phyloP scores from a whole-genome alignment of 1,140 invertebrate species.

The Melipona quadrifasciata region DNA sequence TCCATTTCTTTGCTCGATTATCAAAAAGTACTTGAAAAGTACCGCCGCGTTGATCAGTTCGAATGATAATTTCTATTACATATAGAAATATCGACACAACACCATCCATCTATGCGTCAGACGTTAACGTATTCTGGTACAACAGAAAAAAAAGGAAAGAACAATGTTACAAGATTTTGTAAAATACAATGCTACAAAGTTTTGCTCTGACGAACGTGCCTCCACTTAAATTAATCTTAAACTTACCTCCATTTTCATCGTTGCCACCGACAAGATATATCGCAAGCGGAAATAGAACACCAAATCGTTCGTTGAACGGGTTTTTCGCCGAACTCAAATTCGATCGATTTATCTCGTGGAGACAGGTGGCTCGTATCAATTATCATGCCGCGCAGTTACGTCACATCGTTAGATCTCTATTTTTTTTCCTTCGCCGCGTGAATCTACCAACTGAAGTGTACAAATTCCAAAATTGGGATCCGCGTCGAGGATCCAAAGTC shows the following conservation, averaged over 20 bases:
- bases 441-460: not conserved
- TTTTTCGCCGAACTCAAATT: conserved; percentile 45
- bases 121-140: not conserved
- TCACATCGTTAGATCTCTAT: conserved; percentile 39
- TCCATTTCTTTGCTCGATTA: not conserved
- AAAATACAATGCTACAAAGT: not conserved
- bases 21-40: not conserved
- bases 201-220: not conserved
- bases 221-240: not conserved
- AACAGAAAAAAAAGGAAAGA: not conserved
- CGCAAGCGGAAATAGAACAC: not conserved
- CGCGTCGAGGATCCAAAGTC: not conserved
- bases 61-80: not conserved
- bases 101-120: not conserved
- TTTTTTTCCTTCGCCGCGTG: not conserved
- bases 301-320: conserved; percentile 54
- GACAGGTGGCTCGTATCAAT: conserved; percentile 54
- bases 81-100: conserved; percentile 14
- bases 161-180: not conserved
- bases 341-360: conserved; percentile 67
- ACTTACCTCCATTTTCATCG: conserved; percentile 72
- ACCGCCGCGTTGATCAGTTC: not conserved
- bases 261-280: conserved; percentile 36
- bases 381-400: conserved; percentile 70
- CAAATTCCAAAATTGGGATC: not conserved